A percentile compares a stretch with the other conserved stretches of the same genome.
Evolutionary conservation across 2,888 invertebrate genomes (phyloP).

Genomic region (Idaea dimidiata): DNA sequence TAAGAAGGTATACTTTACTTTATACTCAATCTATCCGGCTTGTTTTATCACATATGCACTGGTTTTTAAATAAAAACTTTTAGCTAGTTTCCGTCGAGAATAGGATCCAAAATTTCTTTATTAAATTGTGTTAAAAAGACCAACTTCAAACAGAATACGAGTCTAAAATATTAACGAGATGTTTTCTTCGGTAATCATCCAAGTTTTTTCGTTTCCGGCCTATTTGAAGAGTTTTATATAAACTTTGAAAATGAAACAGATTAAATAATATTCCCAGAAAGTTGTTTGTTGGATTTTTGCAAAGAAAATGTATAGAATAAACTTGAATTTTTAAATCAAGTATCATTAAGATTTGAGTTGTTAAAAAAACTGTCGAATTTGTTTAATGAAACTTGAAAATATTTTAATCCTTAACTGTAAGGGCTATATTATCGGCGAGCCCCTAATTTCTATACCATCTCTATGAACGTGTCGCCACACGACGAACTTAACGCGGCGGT

Average conservation of each 20-base stretch:
- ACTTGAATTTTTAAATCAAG: neutral
- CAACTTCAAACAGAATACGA: slow-evolving; percentile 27
- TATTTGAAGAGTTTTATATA: slow-evolving; percentile 18
- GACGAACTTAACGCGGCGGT: too few species aligned
- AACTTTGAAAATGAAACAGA: slow-evolving; percentile 17
- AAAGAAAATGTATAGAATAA: neutral
- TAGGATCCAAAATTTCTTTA: slow-evolving; percentile 34
- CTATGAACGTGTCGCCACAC: too few species aligned
- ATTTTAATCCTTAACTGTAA: neutral
- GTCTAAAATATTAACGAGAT: slow-evolving; percentile 39
- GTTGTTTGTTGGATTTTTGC: neutral
- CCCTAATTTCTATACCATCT: too few species aligned
- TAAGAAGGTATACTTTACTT: too few species aligned
- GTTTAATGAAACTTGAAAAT: neutral
- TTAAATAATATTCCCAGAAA: slow-evolving; percentile 17
- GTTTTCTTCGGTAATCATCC: slow-evolving; percentile 22
- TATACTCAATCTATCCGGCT: too few species aligned
- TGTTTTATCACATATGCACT: too few species aligned
- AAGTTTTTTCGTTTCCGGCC: slow-evolving; percentile 23
- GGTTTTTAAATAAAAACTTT: too few species aligned
- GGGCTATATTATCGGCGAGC: too few species aligned
- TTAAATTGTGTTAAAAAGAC: slow-evolving; percentile 35
- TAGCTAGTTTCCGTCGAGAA: neutral
- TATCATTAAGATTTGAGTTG: neutral
- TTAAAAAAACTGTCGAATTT: neutral